Base-by-base conservation (phyloP, 2,888 invertebrate species). In the Anthrax anthrax region DNA sequence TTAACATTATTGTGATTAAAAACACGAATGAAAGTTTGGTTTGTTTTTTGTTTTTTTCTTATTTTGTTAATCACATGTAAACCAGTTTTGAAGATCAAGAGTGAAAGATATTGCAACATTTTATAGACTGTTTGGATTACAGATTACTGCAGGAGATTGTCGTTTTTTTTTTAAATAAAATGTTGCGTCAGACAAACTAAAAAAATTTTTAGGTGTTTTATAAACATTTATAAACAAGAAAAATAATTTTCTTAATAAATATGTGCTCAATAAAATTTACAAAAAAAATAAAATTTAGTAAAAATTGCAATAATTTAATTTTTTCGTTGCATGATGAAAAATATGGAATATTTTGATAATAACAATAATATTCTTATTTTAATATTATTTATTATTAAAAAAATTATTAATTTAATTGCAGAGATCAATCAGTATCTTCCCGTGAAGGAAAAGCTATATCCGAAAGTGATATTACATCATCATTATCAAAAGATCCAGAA, bases 401-500 rank as follows among this genome's bases (percentile, higher is more conserved):
- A 23, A 23, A 23, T 34, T 34, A 34, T 9, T 14, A 34, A 14
- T 12, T 34, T 16, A 23, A n/a, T 43, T 57, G 50, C 59, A 70
- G 70, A 61, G 69, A 70, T 58, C 57, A 64, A 47, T 55, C 61
- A 37, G 60, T 48, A 32, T 56, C 63, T 19, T 57, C 58, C 42
- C 67, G 70, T 46, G 60, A 55, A 45, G 67, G 62, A 43, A 70
- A 70, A 51, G 59, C 67, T 18, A 49, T 70, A 29, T 67, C 64
- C 45, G 70, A 70, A 53, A 64, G 60, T 54, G 75, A 77, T 56
- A 59, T 77, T 39, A 63, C 72, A 55, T 66, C 71, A 45, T 67
- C 70, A 42, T 62, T 78, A 39, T 76, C 77, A 5, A 60, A 64
- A 40, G 72, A 74, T 40, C 58, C 65, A 1, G 63, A 72, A n/a